These are phyloP conservation scores for Athalia rosae DNA, from an alignment of 2,888 invertebrate species.

Conservation along the genomic window DNA sequence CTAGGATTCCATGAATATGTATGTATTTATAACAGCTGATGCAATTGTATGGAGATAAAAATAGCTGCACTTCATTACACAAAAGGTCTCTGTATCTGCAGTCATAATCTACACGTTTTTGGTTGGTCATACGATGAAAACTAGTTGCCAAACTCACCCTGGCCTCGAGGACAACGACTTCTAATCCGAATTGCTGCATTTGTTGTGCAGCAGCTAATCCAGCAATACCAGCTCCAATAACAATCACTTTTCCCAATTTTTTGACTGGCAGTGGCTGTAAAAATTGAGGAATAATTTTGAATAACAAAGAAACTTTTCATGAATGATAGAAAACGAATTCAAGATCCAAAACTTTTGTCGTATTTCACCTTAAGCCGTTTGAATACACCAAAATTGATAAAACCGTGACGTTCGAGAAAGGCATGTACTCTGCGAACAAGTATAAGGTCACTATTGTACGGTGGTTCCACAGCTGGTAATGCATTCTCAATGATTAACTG, in stretches of 20 bases:
- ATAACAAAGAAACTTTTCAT: slow-evolving; percentile 14
- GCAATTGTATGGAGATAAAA: not conserved
- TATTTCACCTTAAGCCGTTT: slow-evolving; percentile 86
- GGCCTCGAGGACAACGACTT: slow-evolving; percentile 91
- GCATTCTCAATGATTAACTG: slow-evolving; percentile 90
- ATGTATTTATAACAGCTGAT: not conserved
- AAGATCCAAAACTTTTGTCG: slow-evolving; percentile 83
- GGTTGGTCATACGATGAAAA: not conserved
- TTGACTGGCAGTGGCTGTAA: slow-evolving; percentile 72
- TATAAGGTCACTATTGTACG: slow-evolving; percentile 93
- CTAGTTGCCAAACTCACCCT: slow-evolving; percentile 71
- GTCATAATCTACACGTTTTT: too few relatives aligned
- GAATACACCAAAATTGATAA: slow-evolving; percentile 98
- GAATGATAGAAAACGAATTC: slow-evolving; percentile 74
- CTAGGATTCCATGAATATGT: not conserved
- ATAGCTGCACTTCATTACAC: too few relatives aligned
- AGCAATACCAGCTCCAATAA: slow-evolving; percentile 90
- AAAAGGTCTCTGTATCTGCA: too few relatives aligned
- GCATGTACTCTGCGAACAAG: slow-evolving; percentile 90
- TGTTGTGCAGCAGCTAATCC: slow-evolving; percentile 97
- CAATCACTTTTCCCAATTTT: slow-evolving; percentile 77
- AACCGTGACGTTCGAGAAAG: slow-evolving; percentile 95
- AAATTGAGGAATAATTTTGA: slow-evolving; percentile 30
- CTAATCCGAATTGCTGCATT: slow-evolving; percentile 95
- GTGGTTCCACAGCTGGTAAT: slow-evolving; percentile 88